A percentile compares a stretch with the other conserved stretches of the same genome.
These are phyloP conservation scores for Drosophila sucinea DNA, from an alignment of 1,140 invertebrate genomes.

Conservation along the genomic window DNA sequence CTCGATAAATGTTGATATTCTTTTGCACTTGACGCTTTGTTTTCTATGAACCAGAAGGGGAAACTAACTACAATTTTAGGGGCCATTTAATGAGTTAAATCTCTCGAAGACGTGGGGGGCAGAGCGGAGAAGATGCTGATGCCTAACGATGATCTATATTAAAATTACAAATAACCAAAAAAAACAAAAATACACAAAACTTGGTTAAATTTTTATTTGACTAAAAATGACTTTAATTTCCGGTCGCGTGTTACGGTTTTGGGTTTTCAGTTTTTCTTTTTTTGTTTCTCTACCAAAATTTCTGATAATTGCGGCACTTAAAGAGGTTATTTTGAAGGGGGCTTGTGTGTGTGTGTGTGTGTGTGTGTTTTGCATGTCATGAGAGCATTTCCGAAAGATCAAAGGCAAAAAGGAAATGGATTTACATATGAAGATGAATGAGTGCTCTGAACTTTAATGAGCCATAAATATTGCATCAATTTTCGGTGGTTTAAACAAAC, in stretches of 20 bases:
- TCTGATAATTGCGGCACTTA: slow-evolving; percentile 70
- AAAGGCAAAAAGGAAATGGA: slow-evolving; percentile 64
- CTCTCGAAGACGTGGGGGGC: not conserved
- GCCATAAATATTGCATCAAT: slow-evolving; percentile 53
- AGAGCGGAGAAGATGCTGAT: slow-evolving; percentile 15
- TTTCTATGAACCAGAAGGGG: not conserved
- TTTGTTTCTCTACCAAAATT: slow-evolving; percentile 62
- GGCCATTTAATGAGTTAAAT: slow-evolving; percentile 1
- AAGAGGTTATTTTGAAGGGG: slow-evolving; percentile 35
- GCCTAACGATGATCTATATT: slow-evolving; percentile 36
- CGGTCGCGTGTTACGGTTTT: slow-evolving; percentile 69
- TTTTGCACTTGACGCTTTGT: not conserved
- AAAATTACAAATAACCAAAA: slow-evolving; percentile 42
- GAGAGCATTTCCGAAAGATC: slow-evolving; percentile 60
- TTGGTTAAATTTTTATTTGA: slow-evolving; percentile 57
- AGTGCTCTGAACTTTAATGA: slow-evolving; percentile 14
- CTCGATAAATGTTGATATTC: not conserved
- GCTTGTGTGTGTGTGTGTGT: not conserved
- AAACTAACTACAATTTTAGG: not conserved
- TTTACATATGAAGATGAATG: slow-evolving; percentile 80
- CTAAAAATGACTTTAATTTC: slow-evolving; percentile 77
- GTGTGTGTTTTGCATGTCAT: slow-evolving; percentile 70
- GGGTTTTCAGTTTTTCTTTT: slow-evolving; percentile 16
- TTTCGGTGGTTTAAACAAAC: slow-evolving; percentile 44
- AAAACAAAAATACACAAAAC: slow-evolving; percentile 48